phyloP scores from a whole-genome alignment of 2,113 vertebrate species.

The Eulemur macaco region DNA sequence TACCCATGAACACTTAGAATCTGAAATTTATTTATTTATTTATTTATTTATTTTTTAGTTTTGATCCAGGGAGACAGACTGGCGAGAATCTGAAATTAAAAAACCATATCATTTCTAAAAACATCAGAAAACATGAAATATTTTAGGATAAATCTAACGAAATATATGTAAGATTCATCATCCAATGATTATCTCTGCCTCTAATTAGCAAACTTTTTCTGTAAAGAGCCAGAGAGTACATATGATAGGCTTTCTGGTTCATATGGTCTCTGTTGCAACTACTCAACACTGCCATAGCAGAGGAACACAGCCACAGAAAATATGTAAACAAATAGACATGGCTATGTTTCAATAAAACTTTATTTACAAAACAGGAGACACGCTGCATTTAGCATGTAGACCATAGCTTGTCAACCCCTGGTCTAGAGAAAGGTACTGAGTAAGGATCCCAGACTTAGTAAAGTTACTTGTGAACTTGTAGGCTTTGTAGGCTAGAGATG shows the following conservation, averaged over 20 bases:
- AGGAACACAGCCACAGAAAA: background rate
- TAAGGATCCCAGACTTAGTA: background rate
- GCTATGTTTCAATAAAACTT: constrained; percentile 18
- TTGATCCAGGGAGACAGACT: no score
- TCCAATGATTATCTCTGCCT: background rate
- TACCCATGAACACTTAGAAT: background rate
- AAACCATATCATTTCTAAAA: background rate
- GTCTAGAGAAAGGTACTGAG: background rate
- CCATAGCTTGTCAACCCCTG: background rate
- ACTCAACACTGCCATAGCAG: background rate
- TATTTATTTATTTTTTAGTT: no score
- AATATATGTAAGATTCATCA: background rate
- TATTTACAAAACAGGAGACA: constrained; percentile 10
- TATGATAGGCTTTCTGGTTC: background rate
- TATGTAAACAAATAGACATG: background rate
- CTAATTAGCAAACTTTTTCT: background rate
- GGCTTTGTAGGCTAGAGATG: background rate
- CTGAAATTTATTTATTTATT: background rate
- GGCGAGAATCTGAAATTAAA: background rate
- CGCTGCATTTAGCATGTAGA: background rate
- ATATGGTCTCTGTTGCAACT: background rate
- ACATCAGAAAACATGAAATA: background rate
- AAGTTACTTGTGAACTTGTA: background rate
- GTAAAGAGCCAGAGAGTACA: background rate
- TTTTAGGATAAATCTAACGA: background rate